Base-by-base conservation (phyloP, 2,888 invertebrate species). In the Reticulitermes lucifugus region DNA sequence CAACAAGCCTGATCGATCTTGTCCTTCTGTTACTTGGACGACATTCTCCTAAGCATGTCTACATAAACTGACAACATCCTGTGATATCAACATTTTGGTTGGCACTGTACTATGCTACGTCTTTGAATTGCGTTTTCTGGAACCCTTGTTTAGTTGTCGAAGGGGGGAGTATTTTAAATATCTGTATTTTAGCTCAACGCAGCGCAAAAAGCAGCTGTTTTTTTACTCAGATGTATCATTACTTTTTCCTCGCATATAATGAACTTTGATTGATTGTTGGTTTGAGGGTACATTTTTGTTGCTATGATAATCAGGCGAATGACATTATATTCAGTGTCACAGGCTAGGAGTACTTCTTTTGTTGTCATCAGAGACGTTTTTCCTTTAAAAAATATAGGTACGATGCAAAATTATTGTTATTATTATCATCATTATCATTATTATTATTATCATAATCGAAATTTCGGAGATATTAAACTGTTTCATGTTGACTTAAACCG, bases 201-300 rank as follows among this genome's bases (percentile, higher is more conserved):
- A n/a, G n/a, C n/a, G 2, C 65, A n/a, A 65, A 6, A 65, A 25
- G 25, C 65, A 65, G 65, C n/a, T 65, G 65, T 65, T 25, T 65
- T 60, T n/a, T 25, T n/a, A 65, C 2, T 25, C 0, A n/a, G 65
- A 6, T 25, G 65, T 65, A 25, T 65, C 65, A 65, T 65, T 65
- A 65, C 65, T 25, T 65, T 5, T 25, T n/a, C 14, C 25, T 25
- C 25, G 25, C 12, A 65, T n/a, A 9, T 65, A 65, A 65, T 65
- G 65, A 65, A 65, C 25, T 6, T 25, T 65, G 65, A 65, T 65
- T 65, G 65, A 65, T 65, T 65, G 65, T 65, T n/a, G 65, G 65
- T 65, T 65, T 65, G 65, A 12, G 65, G 65, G 14, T 65, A 25
- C 65, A 65, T n/a, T 65, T 65, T 9, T 65, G 65, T 65, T 65